phyloP scores from a whole-genome alignment of 2,113 vertebrate species.

The Micromys minutus region DNA sequence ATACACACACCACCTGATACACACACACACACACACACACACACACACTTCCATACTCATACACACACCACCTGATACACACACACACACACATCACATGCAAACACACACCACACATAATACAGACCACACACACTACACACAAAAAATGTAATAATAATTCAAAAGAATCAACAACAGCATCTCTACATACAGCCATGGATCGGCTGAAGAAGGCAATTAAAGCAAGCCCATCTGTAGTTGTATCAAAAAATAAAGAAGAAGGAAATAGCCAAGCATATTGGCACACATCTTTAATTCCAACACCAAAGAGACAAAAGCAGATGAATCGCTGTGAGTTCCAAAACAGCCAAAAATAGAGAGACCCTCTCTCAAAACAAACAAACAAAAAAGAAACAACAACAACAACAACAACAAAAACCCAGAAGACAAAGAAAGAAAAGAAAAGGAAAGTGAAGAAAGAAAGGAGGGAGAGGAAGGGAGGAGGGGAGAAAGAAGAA shows the following conservation, averaged over 20 bases:
- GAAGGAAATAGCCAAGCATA: background rate
- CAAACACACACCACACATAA: background rate
- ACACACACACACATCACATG: too few species aligned
- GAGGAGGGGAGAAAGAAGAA: too few species aligned
- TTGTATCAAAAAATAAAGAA: background rate
- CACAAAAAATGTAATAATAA: background rate
- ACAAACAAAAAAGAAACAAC: background rate
- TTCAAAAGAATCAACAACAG: background rate
- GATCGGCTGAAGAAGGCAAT: background rate
- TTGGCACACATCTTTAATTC: background rate
- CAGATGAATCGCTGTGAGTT: background rate
- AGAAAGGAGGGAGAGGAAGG: fast-evolving
- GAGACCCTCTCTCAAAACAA: background rate
- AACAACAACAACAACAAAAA: background rate
- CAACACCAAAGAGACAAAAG: background rate
- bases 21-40: background rate
- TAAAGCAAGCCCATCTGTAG: background rate
- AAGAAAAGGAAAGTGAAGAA: background rate
- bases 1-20: background rate
- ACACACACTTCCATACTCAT: background rate
- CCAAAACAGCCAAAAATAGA: background rate
- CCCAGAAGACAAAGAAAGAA: background rate
- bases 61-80: too few species aligned
- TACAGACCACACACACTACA: background rate
- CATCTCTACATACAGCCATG: background rate